Evolutionary conservation across 2,888 invertebrate species (phyloP).

Genomic region (Sarcophaga variegata): DNA sequence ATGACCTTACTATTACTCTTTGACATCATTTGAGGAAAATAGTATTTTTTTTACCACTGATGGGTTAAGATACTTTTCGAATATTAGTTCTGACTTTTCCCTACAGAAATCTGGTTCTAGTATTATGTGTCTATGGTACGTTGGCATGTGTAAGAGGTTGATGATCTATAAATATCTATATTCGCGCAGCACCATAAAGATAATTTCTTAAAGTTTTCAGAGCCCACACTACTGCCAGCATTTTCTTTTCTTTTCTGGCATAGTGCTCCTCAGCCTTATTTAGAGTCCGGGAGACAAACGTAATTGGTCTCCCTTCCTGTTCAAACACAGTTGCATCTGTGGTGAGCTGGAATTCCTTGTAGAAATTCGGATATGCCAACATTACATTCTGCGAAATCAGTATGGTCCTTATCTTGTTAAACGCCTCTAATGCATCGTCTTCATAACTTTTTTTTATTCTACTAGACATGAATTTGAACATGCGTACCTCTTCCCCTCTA

Average conservation of each 20-base stretch:
- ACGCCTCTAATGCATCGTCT: slow-evolving; percentile 17
- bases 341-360: neutral
- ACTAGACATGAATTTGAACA: slow-evolving; percentile 7
- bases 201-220: no score
- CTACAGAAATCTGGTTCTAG: slow-evolving; percentile 22
- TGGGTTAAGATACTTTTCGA: slow-evolving; percentile 48
- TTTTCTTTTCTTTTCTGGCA: no score
- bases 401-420: slow-evolving; percentile 23
- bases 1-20: slow-evolving; percentile 3
- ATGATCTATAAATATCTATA: no score
- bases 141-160: neutral
- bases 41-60: slow-evolving; percentile 30
- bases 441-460: neutral
- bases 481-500: slow-evolving; percentile 6
- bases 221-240: no score
- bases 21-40: no score
- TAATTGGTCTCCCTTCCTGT: no score
- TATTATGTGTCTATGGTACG: slow-evolving; percentile 46
- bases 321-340: no score
- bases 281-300: no score
- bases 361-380: slow-evolving; percentile 30
- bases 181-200: no score
- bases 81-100: slow-evolving; percentile 19
- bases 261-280: no score
- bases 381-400: slow-evolving; percentile 24